Percentiles rank a stretch among this genome's conserved stretches.
phyloP scores from a whole-genome alignment of 2,797 vertebrate species.

The Martes flavigula region DNA sequence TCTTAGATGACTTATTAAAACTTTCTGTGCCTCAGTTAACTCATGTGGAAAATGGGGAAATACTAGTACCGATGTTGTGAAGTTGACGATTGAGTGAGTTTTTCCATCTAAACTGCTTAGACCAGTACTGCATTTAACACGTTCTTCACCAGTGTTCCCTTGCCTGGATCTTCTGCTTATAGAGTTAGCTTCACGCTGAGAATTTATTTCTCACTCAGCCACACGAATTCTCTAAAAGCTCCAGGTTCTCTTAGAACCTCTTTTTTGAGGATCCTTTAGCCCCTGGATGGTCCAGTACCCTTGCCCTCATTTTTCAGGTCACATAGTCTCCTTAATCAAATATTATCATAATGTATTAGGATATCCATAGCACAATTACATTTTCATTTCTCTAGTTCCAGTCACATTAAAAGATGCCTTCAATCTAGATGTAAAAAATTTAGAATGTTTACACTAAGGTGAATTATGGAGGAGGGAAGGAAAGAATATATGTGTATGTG shows the following conservation, averaged over 20 bases:
- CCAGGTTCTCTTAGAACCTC: not conserved
- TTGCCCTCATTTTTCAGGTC: not conserved
- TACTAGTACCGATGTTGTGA: not conserved
- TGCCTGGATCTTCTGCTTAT: not conserved
- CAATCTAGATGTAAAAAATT: constrained; percentile 72
- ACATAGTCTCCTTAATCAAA: constrained; percentile 56
- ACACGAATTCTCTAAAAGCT: not conserved
- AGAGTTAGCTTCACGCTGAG: not conserved
- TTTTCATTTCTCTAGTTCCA: constrained; percentile 69
- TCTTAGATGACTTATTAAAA: not conserved
- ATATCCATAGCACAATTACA: constrained; percentile 72
- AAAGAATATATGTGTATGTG: not conserved
- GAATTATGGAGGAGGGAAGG: constrained; percentile 34
- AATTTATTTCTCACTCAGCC: not conserved
- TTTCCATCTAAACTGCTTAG: not conserved
- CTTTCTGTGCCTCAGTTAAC: not conserved
- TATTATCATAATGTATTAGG: constrained; percentile 67
- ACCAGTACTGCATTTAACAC: not conserved
- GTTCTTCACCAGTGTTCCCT: not conserved
- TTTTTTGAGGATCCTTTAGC: not conserved
- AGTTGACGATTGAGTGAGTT: not conserved
- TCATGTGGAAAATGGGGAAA: not conserved
- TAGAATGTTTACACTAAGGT: constrained; percentile 62
- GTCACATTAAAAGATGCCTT: constrained; percentile 64
- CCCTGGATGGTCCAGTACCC: not conserved